Evolutionary conservation across 2,797 vertebrate genomes (phyloP).

Genomic region (Luscinia megarhynchos): DNA sequence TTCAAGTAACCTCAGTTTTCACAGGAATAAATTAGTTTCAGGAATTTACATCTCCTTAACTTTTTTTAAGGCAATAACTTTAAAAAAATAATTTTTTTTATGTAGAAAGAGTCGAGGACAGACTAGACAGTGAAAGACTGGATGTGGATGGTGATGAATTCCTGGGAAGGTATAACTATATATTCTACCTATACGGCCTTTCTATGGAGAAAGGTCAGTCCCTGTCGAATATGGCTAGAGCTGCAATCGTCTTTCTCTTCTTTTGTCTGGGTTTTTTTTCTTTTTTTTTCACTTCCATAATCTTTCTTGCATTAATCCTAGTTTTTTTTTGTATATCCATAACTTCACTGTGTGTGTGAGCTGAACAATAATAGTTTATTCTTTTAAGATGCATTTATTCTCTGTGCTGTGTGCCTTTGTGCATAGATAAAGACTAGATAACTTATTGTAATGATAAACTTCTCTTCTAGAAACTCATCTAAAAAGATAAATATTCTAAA

Average conservation of each 20-base stretch:
- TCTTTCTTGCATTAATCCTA: not conserved
- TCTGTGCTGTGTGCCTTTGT: fast-evolving
- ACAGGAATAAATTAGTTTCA: not conserved
- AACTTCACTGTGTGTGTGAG: not conserved
- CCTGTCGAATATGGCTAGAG: not conserved
- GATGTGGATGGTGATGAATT: not conserved
- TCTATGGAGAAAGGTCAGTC: not conserved
- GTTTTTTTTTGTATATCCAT: not conserved
- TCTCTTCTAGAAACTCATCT: not conserved
- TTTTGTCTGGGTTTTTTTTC: not conserved
- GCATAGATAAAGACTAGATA: not conserved
- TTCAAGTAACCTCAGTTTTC: not conserved
- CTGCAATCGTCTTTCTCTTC: not conserved
- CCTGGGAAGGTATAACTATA: not conserved
- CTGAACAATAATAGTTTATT: not conserved
- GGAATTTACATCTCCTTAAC: not conserved
- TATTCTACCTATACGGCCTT: not conserved
- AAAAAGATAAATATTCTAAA: not conserved
- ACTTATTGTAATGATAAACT: not conserved
- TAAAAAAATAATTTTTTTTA: not conserved
- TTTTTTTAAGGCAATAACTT: too few relatives aligned
- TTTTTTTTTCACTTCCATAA: not conserved
- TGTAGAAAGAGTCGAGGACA: not conserved
- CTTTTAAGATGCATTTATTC: not conserved
- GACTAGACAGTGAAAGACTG: not conserved